Percentiles rank a stretch among this genome's conserved stretches.
phyloP scores from a whole-genome alignment of 2,113 vertebrate species.

The Tyrannus savana region DNA sequence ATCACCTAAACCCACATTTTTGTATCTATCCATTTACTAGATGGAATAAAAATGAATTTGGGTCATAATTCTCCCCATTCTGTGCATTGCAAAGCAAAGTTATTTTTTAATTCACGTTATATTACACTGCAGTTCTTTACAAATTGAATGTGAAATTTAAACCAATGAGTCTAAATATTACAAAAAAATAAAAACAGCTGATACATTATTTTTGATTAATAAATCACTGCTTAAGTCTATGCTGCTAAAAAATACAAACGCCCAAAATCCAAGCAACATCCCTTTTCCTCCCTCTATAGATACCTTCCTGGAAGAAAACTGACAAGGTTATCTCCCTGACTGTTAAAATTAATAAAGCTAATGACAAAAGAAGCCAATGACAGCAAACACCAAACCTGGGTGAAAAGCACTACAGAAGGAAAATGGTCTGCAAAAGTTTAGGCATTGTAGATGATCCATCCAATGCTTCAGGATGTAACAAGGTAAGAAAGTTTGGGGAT shows the following conservation, averaged over 20 bases:
- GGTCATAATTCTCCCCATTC: constrained; percentile 51
- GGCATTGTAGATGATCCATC: neutral
- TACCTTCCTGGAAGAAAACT: neutral
- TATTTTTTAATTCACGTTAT: constrained; percentile 61
- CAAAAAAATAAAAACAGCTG: neutral
- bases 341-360: neutral
- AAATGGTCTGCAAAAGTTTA: neutral
- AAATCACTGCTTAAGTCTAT: neutral
- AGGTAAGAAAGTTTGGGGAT: neutral
- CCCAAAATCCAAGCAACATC: neutral
- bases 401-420: neutral
- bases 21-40: constrained; percentile 27
- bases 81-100: constrained; percentile 54
- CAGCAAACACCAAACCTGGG: neutral
- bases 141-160: constrained; percentile 52
- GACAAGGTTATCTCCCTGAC: neutral
- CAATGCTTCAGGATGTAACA: neutral
- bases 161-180: constrained; percentile 44
- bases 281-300: neutral
- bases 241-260: neutral
- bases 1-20: neutral
- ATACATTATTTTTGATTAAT: neutral
- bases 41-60: constrained; percentile 57
- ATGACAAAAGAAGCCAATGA: neutral
- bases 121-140: constrained; percentile 59